Conservation (phyloP, 2,113 vertebrate species). For the Cervus canadensis region DNA sequence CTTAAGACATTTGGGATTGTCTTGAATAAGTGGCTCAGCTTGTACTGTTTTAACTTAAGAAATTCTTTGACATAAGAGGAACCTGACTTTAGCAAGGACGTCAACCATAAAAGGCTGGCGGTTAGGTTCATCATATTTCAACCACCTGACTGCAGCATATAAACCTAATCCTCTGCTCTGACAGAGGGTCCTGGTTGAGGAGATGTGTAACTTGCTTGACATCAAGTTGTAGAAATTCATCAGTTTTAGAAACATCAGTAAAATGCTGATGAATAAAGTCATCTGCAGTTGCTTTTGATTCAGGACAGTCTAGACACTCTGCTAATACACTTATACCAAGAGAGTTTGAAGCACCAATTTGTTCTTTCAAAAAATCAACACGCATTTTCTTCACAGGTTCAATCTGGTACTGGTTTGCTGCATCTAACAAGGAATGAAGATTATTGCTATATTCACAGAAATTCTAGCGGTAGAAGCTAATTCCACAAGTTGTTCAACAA, state of each 20-base stretch:
- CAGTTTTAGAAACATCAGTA: slow-evolving; percentile 91
- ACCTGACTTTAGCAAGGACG: slow-evolving; percentile 95
- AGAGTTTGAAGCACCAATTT: slow-evolving; percentile 96
- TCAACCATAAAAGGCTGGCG: slow-evolving; percentile 93
- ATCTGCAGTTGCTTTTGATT: slow-evolving; percentile 90
- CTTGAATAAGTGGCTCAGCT: slow-evolving; percentile 96
- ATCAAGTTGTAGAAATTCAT: slow-evolving; percentile 91
- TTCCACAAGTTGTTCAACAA: slow-evolving; percentile 94
- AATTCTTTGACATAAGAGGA: slow-evolving; percentile 97
- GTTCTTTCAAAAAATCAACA: slow-evolving; percentile 96
- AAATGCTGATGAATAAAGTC: slow-evolving; percentile 93
- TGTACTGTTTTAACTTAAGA: slow-evolving; percentile 97
- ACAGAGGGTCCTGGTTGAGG: slow-evolving; percentile 89
- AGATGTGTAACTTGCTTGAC: slow-evolving; percentile 90
- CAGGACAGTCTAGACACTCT: slow-evolving; percentile 90
- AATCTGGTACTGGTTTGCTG: slow-evolving; percentile 98
- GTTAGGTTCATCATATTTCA: slow-evolving; percentile 96
- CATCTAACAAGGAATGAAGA: slow-evolving; percentile 94
- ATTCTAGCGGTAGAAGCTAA: slow-evolving; percentile 97
- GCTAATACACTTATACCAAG: slow-evolving; percentile 92
- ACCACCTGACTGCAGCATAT: slow-evolving; percentile 96
- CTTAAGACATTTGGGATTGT: slow-evolving; percentile 98
- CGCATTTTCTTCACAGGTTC: slow-evolving; percentile 98
- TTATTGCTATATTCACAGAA: slow-evolving; percentile 97
- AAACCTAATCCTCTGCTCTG: slow-evolving; percentile 93